These are phyloP conservation scores for Dicranocentrus wangi DNA, from an alignment of 2,888 invertebrate genomes.

Conservation along the genomic window DNA sequence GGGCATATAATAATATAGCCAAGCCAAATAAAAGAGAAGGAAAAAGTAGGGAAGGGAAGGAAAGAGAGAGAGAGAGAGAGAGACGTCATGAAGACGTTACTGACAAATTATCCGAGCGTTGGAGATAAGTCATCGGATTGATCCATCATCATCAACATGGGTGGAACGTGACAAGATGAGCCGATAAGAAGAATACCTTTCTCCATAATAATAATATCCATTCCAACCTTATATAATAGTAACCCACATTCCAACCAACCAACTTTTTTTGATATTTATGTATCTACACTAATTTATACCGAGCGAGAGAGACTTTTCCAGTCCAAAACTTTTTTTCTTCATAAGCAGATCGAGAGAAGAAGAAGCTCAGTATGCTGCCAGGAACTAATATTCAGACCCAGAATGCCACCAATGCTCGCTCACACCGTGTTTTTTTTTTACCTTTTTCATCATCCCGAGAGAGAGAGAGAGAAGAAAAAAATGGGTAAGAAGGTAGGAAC, in stretches of 20 bases:
- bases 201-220: not conserved
- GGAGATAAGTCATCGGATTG: constrained; percentile 67
- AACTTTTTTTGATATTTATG: no score
- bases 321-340: no score
- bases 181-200: constrained; percentile 41
- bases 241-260: no score
- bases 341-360: constrained; percentile 37
- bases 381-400: constrained; percentile 52
- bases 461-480: not conserved
- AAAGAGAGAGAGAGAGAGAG: constrained; percentile 27
- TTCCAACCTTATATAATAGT: constrained; percentile 18
- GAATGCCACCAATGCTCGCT: constrained; percentile 9
- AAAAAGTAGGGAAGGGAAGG: constrained; percentile 30
- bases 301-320: no score
- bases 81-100: constrained; percentile 62
- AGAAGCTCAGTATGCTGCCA: constrained; percentile 50
- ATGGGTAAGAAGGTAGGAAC: not conserved
- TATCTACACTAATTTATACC: constrained; percentile 11
- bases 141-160: constrained; percentile 67
- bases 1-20: no score
- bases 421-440: constrained; percentile 16
- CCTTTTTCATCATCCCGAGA: constrained; percentile 42
- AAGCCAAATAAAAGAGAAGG: no score
- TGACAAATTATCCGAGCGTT: constrained; percentile 67
- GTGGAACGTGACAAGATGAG: constrained; percentile 67